A percentile compares a stretch with the other conserved stretches of the same genome.
Evolutionary conservation across 2,888 invertebrate genomes (phyloP).

Genomic region (Erynnis tages): DNA sequence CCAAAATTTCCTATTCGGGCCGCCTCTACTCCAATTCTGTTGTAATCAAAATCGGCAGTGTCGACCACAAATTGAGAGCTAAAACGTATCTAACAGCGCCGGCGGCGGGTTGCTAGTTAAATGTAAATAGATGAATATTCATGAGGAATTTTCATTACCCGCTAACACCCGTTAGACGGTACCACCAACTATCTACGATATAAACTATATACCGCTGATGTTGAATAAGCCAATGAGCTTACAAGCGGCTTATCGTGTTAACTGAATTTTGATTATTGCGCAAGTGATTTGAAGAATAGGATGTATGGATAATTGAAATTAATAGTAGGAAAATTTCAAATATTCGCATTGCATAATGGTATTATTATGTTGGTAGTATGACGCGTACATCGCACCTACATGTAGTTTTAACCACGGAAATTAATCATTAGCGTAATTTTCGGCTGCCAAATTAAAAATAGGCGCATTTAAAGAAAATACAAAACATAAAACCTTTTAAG

Average conservation of each 20-base stretch:
- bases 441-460: no score
- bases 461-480: no score
- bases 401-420: no score
- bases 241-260: not conserved
- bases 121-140: conserved; percentile 28
- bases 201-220: not conserved
- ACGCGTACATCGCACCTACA: no score
- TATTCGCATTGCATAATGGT: no score
- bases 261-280: no score
- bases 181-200: not conserved
- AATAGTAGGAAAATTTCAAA: no score
- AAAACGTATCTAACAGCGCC: conserved; percentile 22
- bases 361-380: no score
- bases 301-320: no score
- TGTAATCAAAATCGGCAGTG: conserved; percentile 22
- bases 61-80: conserved; percentile 26
- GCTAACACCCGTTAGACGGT: conserved; percentile 14
- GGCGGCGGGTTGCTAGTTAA: conserved; percentile 20
- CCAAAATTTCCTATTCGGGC: not conserved
- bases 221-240: not conserved
- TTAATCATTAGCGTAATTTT: no score
- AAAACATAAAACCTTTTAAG: no score
- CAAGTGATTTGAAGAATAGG: no score
- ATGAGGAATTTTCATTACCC: conserved; percentile 27
- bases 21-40: conserved; percentile 1